These are phyloP conservation scores for Artemisiospiza belli DNA, from an alignment of 2,113 vertebrate species.

Conservation along the genomic window DNA sequence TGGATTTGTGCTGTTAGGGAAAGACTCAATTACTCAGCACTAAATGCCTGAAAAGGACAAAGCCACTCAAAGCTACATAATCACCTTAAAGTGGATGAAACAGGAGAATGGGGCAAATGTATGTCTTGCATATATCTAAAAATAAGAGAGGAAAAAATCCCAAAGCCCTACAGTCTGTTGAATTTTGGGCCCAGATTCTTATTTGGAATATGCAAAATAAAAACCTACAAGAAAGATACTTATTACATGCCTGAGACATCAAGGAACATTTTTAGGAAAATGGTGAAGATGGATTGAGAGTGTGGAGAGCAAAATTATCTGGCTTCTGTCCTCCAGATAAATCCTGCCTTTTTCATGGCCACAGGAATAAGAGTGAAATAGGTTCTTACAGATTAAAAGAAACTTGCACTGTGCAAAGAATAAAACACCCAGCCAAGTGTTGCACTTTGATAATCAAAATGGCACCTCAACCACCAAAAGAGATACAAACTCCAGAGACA, in stretches of 20 bases:
- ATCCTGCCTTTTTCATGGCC: neutral
- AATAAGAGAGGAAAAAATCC: neutral
- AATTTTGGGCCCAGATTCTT: neutral
- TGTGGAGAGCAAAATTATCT: neutral
- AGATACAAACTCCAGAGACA: neutral
- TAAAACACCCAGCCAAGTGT: neutral
- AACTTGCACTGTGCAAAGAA: neutral
- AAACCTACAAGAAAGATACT: neutral
- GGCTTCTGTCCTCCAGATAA: neutral
- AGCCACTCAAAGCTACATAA: neutral
- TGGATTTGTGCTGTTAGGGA: neutral
- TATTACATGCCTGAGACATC: neutral
- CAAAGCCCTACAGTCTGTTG: neutral
- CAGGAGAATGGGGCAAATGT: neutral
- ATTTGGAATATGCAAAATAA: neutral
- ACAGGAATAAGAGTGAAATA: neutral
- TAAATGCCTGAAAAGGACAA: conserved; percentile 7
- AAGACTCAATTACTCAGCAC: conserved; percentile 3
- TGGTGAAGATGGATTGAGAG: neutral
- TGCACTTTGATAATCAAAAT: neutral
- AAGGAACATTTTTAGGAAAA: neutral
- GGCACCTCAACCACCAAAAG: neutral
- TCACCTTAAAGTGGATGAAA: neutral
- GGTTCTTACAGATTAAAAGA: neutral
- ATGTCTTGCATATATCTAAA: neutral